Percentiles rank a stretch among this genome's conserved stretches.
Conservation (phyloP, 2,113 vertebrate genomes). For the Formicarius rufipectus region DNA sequence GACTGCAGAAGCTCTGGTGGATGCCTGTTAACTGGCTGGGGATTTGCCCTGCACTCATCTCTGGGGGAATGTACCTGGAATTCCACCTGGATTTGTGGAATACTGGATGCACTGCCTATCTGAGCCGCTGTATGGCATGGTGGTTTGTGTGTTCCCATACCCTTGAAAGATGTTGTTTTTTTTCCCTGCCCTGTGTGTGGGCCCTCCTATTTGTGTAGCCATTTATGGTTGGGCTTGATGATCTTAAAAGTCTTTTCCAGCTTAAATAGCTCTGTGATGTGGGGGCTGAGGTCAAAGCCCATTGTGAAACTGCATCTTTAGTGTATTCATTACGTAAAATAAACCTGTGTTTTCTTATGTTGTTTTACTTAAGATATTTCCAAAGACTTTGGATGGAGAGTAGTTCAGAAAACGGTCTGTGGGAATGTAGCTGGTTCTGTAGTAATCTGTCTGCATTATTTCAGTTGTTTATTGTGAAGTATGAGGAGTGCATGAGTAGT, state of each 20-base stretch:
- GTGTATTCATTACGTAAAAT: neutral
- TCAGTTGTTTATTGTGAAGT: neutral
- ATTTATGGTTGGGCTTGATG: neutral
- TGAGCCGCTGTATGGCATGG: neutral
- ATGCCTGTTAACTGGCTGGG: neutral
- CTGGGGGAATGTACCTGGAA: fast-evolving
- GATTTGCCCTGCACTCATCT: neutral
- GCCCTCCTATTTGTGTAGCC: neutral
- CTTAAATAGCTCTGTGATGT: neutral
- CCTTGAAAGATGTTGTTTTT: neutral
- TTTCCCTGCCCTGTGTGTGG: neutral
- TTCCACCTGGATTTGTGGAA: neutral
- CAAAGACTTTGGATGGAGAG: neutral
- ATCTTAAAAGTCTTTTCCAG: neutral
- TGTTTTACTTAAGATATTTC: neutral
- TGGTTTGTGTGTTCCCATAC: neutral
- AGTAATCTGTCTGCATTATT: neutral
- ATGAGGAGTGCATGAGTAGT: neutral
- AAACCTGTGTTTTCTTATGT: neutral
- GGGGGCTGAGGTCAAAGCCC: neutral
- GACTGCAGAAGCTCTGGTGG: neutral
- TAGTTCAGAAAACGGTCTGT: neutral
- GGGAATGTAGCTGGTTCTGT: neutral
- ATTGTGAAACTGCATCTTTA: neutral
- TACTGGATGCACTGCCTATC: fast-evolving